phyloP scores from a whole-genome alignment of 2,113 vertebrate genomes.

The Mormoops blainvillei region DNA sequence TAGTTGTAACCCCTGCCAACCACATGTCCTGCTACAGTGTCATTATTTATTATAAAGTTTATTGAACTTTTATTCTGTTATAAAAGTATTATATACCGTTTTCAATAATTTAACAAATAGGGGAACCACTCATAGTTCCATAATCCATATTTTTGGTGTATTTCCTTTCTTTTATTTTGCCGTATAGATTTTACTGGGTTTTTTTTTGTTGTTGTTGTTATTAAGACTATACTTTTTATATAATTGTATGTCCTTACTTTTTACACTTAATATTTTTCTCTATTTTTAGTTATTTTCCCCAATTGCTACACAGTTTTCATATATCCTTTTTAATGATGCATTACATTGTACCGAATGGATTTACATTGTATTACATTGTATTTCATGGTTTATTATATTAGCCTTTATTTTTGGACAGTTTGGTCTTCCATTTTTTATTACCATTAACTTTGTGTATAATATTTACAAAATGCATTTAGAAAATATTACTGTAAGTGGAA shows the following conservation, averaged over 20 bases:
- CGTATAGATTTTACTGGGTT: background rate
- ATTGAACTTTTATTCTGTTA: background rate
- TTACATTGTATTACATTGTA: no score
- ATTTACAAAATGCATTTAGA: background rate
- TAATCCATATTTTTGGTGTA: background rate
- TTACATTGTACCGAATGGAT: background rate
- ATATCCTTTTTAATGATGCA: background rate
- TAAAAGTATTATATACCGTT: background rate
- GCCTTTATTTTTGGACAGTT: background rate
- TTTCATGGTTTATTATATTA: background rate
- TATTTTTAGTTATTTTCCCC: background rate
- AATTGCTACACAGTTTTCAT: background rate
- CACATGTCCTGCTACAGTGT: background rate
- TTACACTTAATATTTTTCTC: constrained; percentile 4
- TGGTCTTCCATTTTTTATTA: background rate
- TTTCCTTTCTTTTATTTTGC: background rate
- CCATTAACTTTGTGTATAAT: background rate
- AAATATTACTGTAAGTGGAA: background rate
- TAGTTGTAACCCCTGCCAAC: background rate
- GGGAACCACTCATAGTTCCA: background rate
- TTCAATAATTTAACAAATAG: background rate
- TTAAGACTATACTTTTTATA: background rate
- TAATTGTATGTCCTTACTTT: background rate
- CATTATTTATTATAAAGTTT: background rate
- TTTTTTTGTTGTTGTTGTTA: background rate